Percentiles rank a stretch among this genome's conserved stretches.
Conservation (phyloP, 2,113 vertebrate genomes). For the Oncorhynchus nerka region DNA sequence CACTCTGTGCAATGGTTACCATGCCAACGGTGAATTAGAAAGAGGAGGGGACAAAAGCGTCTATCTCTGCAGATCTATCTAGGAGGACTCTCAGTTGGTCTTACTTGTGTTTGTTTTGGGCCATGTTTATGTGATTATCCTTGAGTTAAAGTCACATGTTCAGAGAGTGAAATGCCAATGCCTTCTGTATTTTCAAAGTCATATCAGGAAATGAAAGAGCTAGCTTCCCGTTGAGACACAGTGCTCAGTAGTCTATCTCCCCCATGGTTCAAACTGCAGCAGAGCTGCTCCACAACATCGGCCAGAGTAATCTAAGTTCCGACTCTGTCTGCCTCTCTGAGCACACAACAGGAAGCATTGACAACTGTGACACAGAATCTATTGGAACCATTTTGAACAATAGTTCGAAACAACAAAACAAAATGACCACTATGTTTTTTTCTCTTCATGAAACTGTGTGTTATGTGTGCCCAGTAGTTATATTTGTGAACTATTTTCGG, state of each 20-base stretch:
- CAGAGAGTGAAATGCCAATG: not conserved
- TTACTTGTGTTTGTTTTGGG: not conserved
- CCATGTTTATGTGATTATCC: not conserved
- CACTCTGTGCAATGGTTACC: not conserved
- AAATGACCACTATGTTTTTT: too few relatives aligned
- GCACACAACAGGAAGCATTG: not conserved
- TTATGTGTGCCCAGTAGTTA: not conserved
- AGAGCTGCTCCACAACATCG: not conserved
- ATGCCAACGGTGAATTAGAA: not conserved
- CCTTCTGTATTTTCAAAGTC: not conserved
- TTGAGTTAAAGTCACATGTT: slow-evolving; percentile 23
- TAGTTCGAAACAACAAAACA: not conserved
- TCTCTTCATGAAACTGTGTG: too few relatives aligned
- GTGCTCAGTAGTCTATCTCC: not conserved
- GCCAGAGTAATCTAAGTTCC: not conserved
- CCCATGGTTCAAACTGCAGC: not conserved
- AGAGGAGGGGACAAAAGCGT: not conserved
- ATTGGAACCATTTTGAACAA: not conserved
- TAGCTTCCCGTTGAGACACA: slow-evolving; percentile 18
- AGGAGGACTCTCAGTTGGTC: not conserved
- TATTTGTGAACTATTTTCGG: not conserved
- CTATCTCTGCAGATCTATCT: not conserved
- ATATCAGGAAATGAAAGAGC: slow-evolving; percentile 16
- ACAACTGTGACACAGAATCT: not conserved
- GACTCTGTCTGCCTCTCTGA: not conserved